phyloP scores from a whole-genome alignment of 2,888 invertebrate species.

The Xanthorhoe designata region DNA sequence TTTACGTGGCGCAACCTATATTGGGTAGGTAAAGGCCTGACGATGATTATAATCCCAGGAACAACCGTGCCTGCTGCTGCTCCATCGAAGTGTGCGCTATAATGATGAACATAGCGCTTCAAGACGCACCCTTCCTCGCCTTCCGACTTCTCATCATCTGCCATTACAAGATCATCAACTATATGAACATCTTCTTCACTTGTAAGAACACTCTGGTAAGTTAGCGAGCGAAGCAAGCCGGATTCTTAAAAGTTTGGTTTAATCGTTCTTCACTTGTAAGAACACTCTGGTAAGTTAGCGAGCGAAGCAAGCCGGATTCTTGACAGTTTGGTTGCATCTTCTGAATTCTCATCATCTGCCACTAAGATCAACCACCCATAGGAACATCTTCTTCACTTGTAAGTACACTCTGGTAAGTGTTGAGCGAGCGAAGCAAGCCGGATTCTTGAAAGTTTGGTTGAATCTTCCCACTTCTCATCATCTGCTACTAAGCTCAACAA shows the following conservation, averaged over 20 bases:
- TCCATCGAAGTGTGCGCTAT: constrained; percentile 96
- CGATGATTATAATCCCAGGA: constrained; percentile 57
- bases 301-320: background rate
- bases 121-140: constrained; percentile 95
- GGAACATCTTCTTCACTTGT: no score
- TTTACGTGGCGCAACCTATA: no score
- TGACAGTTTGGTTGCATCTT: no score
- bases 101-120: constrained; percentile 93
- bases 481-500: no score
- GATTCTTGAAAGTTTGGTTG: no score
- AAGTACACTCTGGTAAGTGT: no score
- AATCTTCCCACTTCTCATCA: no score
- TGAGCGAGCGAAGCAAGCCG: no score
- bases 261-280: constrained; percentile 98
- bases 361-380: no score
- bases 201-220: constrained; percentile 95
- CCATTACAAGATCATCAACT: constrained; percentile 95
- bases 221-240: constrained; percentile 13
- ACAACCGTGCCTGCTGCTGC: constrained; percentile 90
- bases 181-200: constrained; percentile 98
- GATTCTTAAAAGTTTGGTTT: no score
- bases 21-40: no score
- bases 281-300: constrained; percentile 90
- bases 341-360: no score
- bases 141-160: constrained; percentile 94